These are phyloP conservation scores for Falco punctatus DNA, from an alignment of 2,113 vertebrate species.

Conservation along the genomic window DNA sequence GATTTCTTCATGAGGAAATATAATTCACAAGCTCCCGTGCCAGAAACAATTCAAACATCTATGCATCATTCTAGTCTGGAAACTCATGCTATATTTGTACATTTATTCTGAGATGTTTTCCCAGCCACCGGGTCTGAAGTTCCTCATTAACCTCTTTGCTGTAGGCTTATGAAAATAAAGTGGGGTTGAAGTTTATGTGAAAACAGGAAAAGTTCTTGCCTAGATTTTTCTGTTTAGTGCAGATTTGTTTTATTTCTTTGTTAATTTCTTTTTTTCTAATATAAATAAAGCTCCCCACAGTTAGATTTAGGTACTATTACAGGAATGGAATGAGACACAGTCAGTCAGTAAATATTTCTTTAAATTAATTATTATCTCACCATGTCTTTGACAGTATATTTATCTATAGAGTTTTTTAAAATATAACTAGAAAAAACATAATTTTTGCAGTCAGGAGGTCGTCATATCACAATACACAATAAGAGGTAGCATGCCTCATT, in stretches of 20 bases:
- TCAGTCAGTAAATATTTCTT: background rate
- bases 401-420: background rate
- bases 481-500: background rate
- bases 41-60: conserved; percentile 32
- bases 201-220: background rate
- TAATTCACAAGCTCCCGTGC: background rate
- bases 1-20: background rate
- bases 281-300: background rate
- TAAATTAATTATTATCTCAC: background rate
- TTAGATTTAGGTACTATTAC: background rate
- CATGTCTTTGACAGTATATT: background rate
- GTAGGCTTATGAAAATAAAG: background rate
- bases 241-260: background rate
- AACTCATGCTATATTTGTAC: conserved; percentile 1
- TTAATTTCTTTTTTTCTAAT: background rate
- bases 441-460: background rate
- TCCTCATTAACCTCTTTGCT: background rate
- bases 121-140: background rate
- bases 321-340: background rate
- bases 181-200: background rate
- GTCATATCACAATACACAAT: background rate
- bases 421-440: background rate
- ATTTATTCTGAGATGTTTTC: conserved; percentile 25
- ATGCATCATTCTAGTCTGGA: conserved; percentile 5
- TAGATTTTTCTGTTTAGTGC: background rate